Evolutionary conservation across 2,888 invertebrate genomes (phyloP).

Genomic region (Octodonta nipae): DNA sequence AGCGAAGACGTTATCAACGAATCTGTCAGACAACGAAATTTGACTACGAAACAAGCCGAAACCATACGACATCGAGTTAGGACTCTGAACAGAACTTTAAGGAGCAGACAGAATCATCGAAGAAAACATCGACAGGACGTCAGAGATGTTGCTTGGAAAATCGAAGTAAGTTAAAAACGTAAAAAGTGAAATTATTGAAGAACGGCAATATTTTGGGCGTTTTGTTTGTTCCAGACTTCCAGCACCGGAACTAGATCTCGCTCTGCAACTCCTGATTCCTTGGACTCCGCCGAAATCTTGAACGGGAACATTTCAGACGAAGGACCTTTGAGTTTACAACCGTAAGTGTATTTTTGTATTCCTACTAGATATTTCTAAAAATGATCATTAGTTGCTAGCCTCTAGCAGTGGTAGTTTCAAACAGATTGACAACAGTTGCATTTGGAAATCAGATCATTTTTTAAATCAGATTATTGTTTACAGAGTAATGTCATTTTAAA

Average conservation of each 20-base stretch:
- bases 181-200: no score
- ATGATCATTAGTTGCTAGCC: no score
- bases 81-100: conserved; percentile 62
- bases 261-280: conserved; percentile 77
- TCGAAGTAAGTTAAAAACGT: conserved; percentile 52
- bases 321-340: no score
- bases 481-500: no score
- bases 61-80: conserved; percentile 62
- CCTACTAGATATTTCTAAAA: no score
- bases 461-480: no score
- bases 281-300: conserved; percentile 48
- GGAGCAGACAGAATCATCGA: conserved; percentile 47
- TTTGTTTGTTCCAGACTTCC: conserved; percentile 45
- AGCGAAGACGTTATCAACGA: conserved; percentile 49
- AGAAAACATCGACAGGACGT: conserved; percentile 54
- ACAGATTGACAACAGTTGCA: no score
- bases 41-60: conserved; percentile 61
- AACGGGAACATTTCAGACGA: conserved; percentile 28
- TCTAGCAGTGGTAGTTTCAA: no score
- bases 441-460: no score
- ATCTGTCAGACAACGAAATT: conserved; percentile 42
- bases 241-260: conserved; percentile 72
- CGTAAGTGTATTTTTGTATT: conserved; percentile 25
- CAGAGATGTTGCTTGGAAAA: conserved; percentile 68
- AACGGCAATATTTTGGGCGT: no score